Evolutionary conservation across 2,888 invertebrate genomes (phyloP), one percentile per base, ranked within the genome.

Genomic region (Protula sp.): DNA sequence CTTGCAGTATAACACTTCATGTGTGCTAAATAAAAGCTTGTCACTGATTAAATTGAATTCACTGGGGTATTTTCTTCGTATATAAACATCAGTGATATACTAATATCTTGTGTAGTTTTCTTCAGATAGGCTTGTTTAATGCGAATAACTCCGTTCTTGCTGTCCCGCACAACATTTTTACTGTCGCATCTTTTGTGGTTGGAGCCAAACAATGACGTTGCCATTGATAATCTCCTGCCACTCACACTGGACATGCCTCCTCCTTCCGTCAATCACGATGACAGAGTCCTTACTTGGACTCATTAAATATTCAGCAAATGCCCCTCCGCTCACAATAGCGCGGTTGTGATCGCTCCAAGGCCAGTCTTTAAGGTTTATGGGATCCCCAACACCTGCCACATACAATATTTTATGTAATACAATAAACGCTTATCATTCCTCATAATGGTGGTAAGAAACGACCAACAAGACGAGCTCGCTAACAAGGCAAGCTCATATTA

Each of bases 291-390:
- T 86, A 58, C 88, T 87, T 1, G 88, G 87, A 45, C 88, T 87
- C 63, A 88, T 87, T 84, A 89, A 86, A 78, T 86, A 89, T 72
- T 87, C 86, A 50, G 88, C 88, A 77, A 89, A 88, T 54, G 87
- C 82, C 61, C 88, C 87, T 66, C 88, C 87, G 61, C 86, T 86
- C 62, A 85, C 85, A 66, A 89, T 87, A 52, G 87, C 86, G 70
- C 88, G 82, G 74, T 86, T 86, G 22, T 87, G 86, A 72, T 86
- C 86, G 59, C 84, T 85, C 87, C 88, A 88, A 84, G 56, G 85
- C 84, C 60, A 58, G 38, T 38, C 38, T 19, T 38, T 38, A 19
- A 19, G 38, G 9, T 38, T 19, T 38, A 38, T 19, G 19, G 38
- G 9, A 9, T 38, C 38, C 9, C 38, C 38, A 9, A 38, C 38